Evolutionary conservation across 1,140 invertebrate species (phyloP).

Genomic region (Campodea augens): DNA sequence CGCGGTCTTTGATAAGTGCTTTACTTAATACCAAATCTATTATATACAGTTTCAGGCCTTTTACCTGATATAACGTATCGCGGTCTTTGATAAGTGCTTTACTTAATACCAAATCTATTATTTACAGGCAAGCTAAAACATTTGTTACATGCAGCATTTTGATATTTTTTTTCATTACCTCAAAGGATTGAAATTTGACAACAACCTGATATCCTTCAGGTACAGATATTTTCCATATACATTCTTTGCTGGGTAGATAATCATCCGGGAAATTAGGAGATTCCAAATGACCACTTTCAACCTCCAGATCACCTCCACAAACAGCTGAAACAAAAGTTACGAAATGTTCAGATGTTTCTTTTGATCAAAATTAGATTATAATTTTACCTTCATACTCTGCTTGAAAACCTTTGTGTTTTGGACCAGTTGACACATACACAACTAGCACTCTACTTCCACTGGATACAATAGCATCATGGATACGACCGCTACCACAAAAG

Average conservation of each 20-base stretch:
- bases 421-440: conserved; percentile 49
- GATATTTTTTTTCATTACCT: no score
- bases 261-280: conserved; percentile 88
- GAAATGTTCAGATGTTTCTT: background rate
- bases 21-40: no score
- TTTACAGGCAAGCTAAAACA: no score
- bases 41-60: no score
- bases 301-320: conserved; percentile 78
- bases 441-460: conserved; percentile 65
- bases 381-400: conserved; percentile 53
- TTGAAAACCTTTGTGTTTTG: conserved; percentile 52
- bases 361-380: background rate
- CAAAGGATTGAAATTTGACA: no score
- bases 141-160: no score
- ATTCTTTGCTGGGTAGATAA: conserved; percentile 87
- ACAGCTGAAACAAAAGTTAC: conserved; percentile 40
- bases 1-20: no score
- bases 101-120: no score
- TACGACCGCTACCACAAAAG: conserved; percentile 62
- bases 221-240: conserved; percentile 92
- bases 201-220: no score
- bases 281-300: conserved; percentile 74
- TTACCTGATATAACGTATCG: no score
- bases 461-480: conserved; percentile 49
- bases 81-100: no score